Percentiles rank a stretch among this genome's conserved stretches.
phyloP scores from a whole-genome alignment of 2,113 vertebrate genomes.

The Salvelinus alpinus region DNA sequence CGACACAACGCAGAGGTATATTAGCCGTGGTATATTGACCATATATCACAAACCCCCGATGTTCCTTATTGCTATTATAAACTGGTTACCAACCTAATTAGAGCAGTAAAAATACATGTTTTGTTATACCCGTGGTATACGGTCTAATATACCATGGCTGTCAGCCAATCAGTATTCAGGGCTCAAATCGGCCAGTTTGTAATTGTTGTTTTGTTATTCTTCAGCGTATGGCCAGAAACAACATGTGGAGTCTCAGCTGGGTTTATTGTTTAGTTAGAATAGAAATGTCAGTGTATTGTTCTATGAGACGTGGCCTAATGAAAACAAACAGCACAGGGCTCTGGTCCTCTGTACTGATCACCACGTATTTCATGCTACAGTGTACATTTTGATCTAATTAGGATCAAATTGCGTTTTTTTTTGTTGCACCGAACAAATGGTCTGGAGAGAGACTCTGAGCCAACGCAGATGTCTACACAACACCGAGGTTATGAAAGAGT shows the following conservation, averaged over 20 bases:
- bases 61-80: too few species aligned
- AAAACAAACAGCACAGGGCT: constrained; percentile 54
- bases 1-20: too few species aligned
- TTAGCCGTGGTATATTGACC: too few species aligned
- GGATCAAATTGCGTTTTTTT: constrained; percentile 57
- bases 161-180: too few species aligned
- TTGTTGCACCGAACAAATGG: constrained; percentile 23
- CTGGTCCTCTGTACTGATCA: constrained; percentile 45
- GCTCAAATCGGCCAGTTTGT: too few species aligned
- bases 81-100: too few species aligned
- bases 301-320: constrained; percentile 52
- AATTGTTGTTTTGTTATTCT: constrained; percentile 55
- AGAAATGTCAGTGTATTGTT: constrained; percentile 44
- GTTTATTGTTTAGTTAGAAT: constrained; percentile 10
- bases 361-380: constrained; percentile 56
- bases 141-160: too few species aligned
- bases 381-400: constrained; percentile 69
- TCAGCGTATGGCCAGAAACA: constrained; percentile 49
- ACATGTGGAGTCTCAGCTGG: constrained; percentile 14
- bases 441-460: constrained; percentile 47
- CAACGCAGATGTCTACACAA: constrained; percentile 49
- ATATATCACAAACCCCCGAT: too few species aligned
- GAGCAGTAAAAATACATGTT: too few species aligned
- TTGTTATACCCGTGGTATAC: too few species aligned
- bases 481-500: constrained; percentile 22